A percentile compares a stretch with the other conserved stretches of the same genome.
These are phyloP conservation scores for Brachymystax lenok DNA, from an alignment of 2,797 vertebrate genomes.

Conservation along the genomic window DNA sequence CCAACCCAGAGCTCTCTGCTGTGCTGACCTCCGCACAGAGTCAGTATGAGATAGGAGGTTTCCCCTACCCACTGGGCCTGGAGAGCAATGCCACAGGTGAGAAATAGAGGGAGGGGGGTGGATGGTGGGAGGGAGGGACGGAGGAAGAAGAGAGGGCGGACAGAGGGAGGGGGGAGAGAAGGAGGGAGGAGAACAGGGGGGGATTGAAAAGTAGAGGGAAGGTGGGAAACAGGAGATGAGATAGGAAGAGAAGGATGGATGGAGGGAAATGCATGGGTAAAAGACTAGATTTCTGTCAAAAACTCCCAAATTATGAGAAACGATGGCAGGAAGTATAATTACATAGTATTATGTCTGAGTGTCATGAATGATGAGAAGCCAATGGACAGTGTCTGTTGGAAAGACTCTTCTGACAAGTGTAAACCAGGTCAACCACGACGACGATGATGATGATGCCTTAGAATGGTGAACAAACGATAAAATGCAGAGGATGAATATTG, in stretches of 20 bases:
- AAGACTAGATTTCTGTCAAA: not conserved
- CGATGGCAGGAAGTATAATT: not conserved
- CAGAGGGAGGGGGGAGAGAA: not conserved
- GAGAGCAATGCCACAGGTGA: slow-evolving; percentile 77
- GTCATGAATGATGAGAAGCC: not conserved
- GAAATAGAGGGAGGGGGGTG: not conserved
- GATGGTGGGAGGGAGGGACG: not conserved
- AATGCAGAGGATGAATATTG: not conserved
- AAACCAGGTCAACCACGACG: not conserved
- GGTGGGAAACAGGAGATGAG: too few relatives aligned
- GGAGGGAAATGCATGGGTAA: not conserved
- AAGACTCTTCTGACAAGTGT: not conserved
- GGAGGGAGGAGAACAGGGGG: too few relatives aligned
- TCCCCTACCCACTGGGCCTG: slow-evolving; percentile 81
- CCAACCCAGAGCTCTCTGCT: slow-evolving; percentile 79
- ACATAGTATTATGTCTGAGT: not conserved
- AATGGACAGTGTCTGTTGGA: not conserved
- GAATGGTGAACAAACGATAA: not conserved
- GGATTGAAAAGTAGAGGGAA: too few relatives aligned
- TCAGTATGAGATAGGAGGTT: slow-evolving; percentile 76
- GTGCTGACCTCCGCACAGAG: slow-evolving; percentile 79
- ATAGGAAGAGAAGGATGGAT: too few relatives aligned
- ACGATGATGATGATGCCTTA: not conserved
- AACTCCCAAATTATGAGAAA: not conserved
- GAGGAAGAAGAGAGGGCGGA: not conserved